Conservation (phyloP, 2,888 invertebrate genomes). For the Lithosia quadra region DNA sequence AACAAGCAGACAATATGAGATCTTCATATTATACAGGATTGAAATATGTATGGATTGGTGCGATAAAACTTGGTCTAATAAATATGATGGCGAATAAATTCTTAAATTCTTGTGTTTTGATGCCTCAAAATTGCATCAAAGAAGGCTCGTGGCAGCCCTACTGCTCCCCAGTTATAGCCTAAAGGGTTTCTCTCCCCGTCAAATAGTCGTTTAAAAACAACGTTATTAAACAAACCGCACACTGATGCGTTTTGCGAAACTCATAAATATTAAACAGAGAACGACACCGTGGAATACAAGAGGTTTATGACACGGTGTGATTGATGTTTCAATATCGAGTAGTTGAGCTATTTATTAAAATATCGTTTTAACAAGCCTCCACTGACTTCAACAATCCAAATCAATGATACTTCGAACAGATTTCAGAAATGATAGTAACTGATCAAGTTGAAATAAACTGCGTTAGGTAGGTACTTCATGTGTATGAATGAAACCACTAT, state of each 20-base stretch:
- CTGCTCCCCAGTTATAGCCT: slow-evolving; percentile 71
- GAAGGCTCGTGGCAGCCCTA: slow-evolving; percentile 65
- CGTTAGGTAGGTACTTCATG: too few species aligned
- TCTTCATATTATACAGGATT: too few species aligned
- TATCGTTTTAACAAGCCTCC: neutral
- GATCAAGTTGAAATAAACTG: too few species aligned
- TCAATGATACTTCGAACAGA: too few species aligned
- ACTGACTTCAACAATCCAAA: neutral
- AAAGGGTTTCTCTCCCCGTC: slow-evolving; percentile 78
- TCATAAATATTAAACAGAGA: slow-evolving; percentile 81
- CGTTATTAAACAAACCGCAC: slow-evolving; percentile 84
- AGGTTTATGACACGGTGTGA: slow-evolving; percentile 9
- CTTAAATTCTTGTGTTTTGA: neutral
- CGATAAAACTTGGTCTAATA: neutral
- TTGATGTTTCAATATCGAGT: slow-evolving; percentile 2
- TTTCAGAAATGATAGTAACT: too few species aligned
- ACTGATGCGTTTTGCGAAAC: slow-evolving; percentile 82
- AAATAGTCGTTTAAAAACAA: slow-evolving; percentile 86
- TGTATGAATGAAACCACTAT: too few species aligned
- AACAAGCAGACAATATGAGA: too few species aligned
- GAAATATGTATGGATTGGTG: too few species aligned
- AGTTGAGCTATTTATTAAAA: neutral
- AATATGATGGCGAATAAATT: neutral
- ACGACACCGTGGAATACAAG: slow-evolving; percentile 36
- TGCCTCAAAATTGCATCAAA: neutral